A percentile compares a stretch with the other conserved stretches of the same genome.
phyloP scores from a whole-genome alignment of 2,113 vertebrate species.

The Anarhynchus alexandrinus region DNA sequence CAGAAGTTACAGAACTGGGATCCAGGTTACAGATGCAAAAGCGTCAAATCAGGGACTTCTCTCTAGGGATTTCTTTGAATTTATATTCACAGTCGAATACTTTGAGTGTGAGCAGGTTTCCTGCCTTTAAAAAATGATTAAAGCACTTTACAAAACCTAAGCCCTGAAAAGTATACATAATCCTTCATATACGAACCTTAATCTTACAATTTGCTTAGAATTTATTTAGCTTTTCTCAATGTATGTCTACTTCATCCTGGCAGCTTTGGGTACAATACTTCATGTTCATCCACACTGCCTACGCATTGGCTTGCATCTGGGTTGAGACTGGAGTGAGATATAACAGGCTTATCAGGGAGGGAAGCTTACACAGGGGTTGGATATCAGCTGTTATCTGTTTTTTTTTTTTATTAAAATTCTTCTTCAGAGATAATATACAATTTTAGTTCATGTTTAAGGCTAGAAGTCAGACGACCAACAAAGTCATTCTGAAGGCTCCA shows the following conservation, averaged over 20 bases:
- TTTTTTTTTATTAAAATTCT: background rate
- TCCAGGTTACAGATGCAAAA: background rate
- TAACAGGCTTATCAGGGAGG: background rate
- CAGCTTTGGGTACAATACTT: conserved; percentile 39
- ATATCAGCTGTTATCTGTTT: background rate
- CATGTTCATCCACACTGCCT: conserved; percentile 39
- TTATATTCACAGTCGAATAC: background rate
- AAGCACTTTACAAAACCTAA: background rate
- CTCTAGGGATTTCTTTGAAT: background rate
- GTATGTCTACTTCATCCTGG: background rate
- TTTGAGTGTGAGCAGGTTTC: background rate
- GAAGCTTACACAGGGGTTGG: background rate
- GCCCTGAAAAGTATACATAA: background rate
- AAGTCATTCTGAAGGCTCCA: background rate
- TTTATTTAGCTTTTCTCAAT: background rate
- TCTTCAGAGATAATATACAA: background rate
- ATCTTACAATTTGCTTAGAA: background rate
- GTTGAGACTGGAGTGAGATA: background rate
- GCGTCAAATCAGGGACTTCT: background rate
- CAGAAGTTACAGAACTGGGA: background rate
- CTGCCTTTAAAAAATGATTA: background rate
- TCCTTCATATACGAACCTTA: background rate
- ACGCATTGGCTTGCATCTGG: conserved; percentile 11
- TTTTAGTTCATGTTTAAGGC: background rate
- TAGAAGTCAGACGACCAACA: background rate